phyloP scores from a whole-genome alignment of 1,140 invertebrate genomes.

The Drosophila nigromelanica region DNA sequence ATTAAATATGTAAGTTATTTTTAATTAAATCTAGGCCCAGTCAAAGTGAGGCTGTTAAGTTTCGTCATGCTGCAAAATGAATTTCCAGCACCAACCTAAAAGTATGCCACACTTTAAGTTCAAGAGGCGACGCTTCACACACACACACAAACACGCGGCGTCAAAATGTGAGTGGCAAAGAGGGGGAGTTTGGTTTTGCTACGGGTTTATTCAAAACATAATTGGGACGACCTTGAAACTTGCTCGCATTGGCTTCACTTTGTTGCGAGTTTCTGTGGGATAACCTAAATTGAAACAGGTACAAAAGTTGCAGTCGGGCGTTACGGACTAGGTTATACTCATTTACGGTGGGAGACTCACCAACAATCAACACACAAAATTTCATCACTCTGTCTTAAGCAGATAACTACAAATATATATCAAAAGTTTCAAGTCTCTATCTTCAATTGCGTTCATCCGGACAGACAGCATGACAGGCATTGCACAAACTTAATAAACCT shows the following conservation, averaged over 20 bases:
- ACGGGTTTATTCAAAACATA: slow-evolving; percentile 23
- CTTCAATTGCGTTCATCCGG: no score
- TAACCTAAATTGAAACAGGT: slow-evolving; percentile 43
- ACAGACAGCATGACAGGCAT: no score
- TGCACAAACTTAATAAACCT: no score
- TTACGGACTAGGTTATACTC: no score
- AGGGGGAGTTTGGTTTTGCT: neutral
- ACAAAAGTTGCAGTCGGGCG: neutral
- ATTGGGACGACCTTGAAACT: slow-evolving; percentile 49
- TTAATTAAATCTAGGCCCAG: slow-evolving; percentile 61
- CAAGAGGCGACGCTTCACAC: slow-evolving; percentile 16
- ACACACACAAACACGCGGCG: neutral
- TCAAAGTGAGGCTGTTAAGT: slow-evolving; percentile 1
- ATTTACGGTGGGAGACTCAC: no score
- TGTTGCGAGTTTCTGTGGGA: slow-evolving; percentile 27
- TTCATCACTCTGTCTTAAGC: no score
- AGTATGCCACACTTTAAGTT: slow-evolving; percentile 46
- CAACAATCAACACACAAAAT: no score
- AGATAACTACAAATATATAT: no score
- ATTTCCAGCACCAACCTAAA: slow-evolving; percentile 29
- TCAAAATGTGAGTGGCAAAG: neutral
- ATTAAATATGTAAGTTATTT: slow-evolving; percentile 51
- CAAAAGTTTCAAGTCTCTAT: no score
- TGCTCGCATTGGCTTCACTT: slow-evolving; percentile 38
- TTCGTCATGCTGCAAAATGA: slow-evolving; percentile 17